Evolutionary conservation across 2,888 invertebrate genomes (phyloP).

Genomic region (Hetaerina titia): DNA sequence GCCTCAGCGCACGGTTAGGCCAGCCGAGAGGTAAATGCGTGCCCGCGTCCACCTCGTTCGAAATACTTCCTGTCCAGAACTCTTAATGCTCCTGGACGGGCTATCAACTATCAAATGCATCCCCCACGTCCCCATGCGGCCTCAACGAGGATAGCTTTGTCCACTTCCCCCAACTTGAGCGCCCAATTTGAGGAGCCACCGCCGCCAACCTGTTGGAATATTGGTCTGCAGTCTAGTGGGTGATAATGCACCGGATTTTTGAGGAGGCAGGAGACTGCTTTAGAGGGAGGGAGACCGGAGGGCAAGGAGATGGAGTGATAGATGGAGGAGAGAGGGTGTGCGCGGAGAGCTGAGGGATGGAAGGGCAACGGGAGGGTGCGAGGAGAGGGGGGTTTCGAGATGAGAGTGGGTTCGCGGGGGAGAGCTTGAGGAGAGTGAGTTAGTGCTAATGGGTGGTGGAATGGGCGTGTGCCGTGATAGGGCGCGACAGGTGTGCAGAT

Average conservation of each 20-base stretch:
- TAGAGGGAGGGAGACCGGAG: not conserved
- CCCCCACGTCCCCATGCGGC: not conserved
- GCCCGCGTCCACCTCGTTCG: not conserved
- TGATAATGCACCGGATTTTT: not conserved
- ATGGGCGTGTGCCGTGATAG: constrained; percentile 15
- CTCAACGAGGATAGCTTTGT: not conserved
- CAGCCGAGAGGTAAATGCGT: no score
- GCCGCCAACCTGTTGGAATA: constrained; percentile 26
- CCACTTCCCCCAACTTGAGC: not conserved
- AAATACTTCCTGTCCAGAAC: not conserved
- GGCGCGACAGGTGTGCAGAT: not conserved
- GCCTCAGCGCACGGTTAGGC: no score
- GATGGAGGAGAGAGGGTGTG: not conserved
- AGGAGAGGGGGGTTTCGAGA: not conserved
- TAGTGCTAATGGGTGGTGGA: not conserved
- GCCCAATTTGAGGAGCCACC: not conserved
- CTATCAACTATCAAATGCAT: not conserved
- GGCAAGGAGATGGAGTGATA: not conserved
- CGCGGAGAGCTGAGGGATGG: not conserved
- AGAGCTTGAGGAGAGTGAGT: not conserved
- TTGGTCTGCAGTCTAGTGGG: not conserved
- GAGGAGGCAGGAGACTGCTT: not conserved
- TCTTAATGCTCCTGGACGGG: not conserved
- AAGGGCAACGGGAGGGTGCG: not conserved
- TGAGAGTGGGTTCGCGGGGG: not conserved